Base-by-base conservation (phyloP, 1,140 invertebrate species). In the Brachionus rotundiformis region DNA sequence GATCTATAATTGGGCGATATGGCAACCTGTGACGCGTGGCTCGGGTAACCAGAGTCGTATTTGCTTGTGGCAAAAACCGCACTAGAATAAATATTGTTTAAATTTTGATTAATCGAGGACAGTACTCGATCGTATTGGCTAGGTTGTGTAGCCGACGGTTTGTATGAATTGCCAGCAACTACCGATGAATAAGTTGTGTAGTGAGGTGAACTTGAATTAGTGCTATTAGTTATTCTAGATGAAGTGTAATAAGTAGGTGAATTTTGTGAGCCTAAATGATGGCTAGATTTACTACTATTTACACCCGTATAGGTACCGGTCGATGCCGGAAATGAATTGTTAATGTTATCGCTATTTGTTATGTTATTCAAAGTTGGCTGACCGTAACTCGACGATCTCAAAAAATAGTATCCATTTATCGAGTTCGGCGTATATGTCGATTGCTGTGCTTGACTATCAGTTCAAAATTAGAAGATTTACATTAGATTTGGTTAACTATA, bases 71-170 rank as follows among this genome's bases (percentile, higher is more conserved):
- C 31, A 33, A 68, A 44, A 19, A 25, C 25, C 13, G 68, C 36
- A 27, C 68, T 73, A 44, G 68, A 73, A 73, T 73, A 73, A 73
- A 73, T 73, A 73, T 73, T 73, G 19, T 41, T 44, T 73, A 73
- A 73, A 73, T 73, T 73, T 73, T 73, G 68, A 27, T 41, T 73
- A 19, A 73, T 73, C 36, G 68, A 73, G 19, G 68, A 73, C 19
- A 73, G 27, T 13, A 73, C 39, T 44, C 68, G 33, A 44, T 73
- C 68, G 27, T 73, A 44, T 44, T 73, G 33, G 68, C 39, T 73
- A 41, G 68, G n/a, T 5, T 41, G 16, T 27, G 36, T 47, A 41
- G 68, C 33, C 19, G 68, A 11, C 41, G 19, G 25, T 7, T 44
- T 27, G 11, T 29, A 25, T 25, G 39, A 11, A 31, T 33, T 36